phyloP scores from a whole-genome alignment of 1,140 invertebrate species.

The Bombus sylvicola region DNA sequence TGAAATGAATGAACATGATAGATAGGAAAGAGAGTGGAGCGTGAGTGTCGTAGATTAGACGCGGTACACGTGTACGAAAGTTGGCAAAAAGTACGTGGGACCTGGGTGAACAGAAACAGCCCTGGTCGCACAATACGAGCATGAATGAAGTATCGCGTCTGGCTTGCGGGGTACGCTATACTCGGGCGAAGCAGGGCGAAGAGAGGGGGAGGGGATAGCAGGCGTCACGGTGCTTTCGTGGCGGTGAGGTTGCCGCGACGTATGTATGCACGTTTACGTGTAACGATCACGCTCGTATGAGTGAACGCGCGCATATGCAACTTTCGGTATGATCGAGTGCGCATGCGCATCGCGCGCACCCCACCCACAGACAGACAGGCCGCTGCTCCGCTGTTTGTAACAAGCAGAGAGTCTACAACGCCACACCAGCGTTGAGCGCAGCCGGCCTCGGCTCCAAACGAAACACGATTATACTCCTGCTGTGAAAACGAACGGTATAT shows the following conservation, averaged over 20 bases:
- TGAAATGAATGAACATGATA: not conserved
- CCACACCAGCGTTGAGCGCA: slow-evolving; percentile 63
- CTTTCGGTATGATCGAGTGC: slow-evolving; percentile 33
- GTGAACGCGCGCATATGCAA: slow-evolving; percentile 37
- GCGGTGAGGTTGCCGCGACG: slow-evolving; percentile 60
- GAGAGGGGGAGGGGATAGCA: slow-evolving; percentile 44
- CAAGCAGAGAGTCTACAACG: slow-evolving; percentile 53
- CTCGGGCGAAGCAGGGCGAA: slow-evolving; percentile 45
- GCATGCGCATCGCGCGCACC: slow-evolving; percentile 55
- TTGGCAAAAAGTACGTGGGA: slow-evolving; percentile 20
- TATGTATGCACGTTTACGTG: slow-evolving; percentile 54
- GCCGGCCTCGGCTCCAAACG: slow-evolving; percentile 56
- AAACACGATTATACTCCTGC: slow-evolving; percentile 42
- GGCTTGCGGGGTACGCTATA: slow-evolving; percentile 64
- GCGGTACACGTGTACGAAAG: not conserved
- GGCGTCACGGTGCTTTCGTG: slow-evolving; percentile 64
- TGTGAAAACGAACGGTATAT: slow-evolving; percentile 47
- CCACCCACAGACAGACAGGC: slow-evolving; percentile 64
- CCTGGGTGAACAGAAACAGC: slow-evolving; percentile 45
- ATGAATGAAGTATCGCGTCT: slow-evolving; percentile 85
- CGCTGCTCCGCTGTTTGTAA: slow-evolving; percentile 60
- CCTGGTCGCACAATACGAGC: slow-evolving; percentile 84
- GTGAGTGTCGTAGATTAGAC: too few species aligned
- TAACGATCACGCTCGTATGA: not conserved
- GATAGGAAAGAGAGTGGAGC: not conserved